Evolutionary conservation across 2,113 vertebrate species (phyloP).

Genomic region (Alaudala cheleensis): DNA sequence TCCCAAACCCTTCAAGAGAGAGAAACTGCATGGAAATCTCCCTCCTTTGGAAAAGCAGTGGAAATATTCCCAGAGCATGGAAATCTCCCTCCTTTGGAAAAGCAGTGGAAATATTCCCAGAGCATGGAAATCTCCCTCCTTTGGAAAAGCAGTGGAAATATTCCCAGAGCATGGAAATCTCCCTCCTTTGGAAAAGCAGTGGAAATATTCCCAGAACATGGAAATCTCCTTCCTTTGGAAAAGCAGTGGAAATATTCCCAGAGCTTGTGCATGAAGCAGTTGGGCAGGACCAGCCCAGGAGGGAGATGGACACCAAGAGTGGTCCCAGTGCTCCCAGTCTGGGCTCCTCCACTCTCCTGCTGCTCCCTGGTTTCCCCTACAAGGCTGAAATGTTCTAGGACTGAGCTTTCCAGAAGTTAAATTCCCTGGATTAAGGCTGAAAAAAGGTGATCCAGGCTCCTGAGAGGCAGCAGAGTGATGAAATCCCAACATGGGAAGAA

Average conservation of each 20-base stretch:
- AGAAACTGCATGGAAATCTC: not conserved
- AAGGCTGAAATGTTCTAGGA: not conserved
- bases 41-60: not conserved
- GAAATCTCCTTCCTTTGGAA: not conserved
- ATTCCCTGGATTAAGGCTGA: not conserved
- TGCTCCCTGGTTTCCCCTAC: not conserved
- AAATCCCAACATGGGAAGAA: not conserved
- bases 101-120: not conserved
- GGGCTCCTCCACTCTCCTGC: not conserved
- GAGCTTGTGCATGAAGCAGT: rapidly evolving
- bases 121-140: not conserved
- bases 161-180: not conserved
- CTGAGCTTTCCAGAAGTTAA: not conserved
- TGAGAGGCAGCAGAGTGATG: not conserved
- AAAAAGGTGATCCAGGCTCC: not conserved
- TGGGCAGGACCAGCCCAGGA: not conserved
- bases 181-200: not conserved
- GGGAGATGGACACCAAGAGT: rapidly evolving
- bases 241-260: not conserved
- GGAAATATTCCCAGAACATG: not conserved
- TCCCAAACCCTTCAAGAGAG: not conserved
- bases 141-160: not conserved
- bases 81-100: not conserved
- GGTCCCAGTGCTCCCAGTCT: not conserved
- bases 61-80: not conserved